These are phyloP conservation scores for Eupithecia exiguata DNA, from an alignment of 2,888 invertebrate genomes.

Conservation along the genomic window DNA sequence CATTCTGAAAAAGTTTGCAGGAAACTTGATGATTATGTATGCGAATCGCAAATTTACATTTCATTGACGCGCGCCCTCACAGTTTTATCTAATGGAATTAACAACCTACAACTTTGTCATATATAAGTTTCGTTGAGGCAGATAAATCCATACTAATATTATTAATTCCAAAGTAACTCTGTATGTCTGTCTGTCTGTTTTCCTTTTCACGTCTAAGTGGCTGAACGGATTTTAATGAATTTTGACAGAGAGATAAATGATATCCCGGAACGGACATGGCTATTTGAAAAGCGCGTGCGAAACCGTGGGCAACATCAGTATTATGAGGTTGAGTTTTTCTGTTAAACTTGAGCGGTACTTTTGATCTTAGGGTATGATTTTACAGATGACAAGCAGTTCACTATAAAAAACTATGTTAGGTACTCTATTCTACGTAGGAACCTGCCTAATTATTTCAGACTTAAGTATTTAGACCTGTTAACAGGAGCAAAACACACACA, in stretches of 20 bases:
- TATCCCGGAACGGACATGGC: too few relatives aligned
- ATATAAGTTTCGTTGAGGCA: conserved; percentile 12
- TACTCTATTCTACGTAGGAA: neutral
- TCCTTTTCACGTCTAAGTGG: too few relatives aligned
- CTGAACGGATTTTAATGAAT: too few relatives aligned
- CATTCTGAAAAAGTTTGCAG: conserved; percentile 30
- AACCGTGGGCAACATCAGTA: too few relatives aligned
- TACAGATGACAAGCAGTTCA: neutral
- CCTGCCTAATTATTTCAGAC: neutral
- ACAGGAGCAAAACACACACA: too few relatives aligned
- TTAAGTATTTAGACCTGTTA: too few relatives aligned
- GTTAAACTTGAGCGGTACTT: neutral
- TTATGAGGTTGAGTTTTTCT: neutral
- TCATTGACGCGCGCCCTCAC: conserved; percentile 34
- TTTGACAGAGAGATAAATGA: too few relatives aligned
- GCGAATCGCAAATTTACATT: conserved; percentile 36
- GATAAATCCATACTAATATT: neutral
- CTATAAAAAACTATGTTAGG: neutral
- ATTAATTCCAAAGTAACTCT: too few relatives aligned
- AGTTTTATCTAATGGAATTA: conserved; percentile 33
- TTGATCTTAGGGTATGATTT: neutral
- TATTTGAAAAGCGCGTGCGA: too few relatives aligned
- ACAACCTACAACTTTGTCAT: conserved; percentile 22
- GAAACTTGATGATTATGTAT: conserved; percentile 33
- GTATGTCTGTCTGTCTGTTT: too few relatives aligned